Conservation (phyloP, 2,888 invertebrate genomes). For the Subacronicta megacephala region DNA sequence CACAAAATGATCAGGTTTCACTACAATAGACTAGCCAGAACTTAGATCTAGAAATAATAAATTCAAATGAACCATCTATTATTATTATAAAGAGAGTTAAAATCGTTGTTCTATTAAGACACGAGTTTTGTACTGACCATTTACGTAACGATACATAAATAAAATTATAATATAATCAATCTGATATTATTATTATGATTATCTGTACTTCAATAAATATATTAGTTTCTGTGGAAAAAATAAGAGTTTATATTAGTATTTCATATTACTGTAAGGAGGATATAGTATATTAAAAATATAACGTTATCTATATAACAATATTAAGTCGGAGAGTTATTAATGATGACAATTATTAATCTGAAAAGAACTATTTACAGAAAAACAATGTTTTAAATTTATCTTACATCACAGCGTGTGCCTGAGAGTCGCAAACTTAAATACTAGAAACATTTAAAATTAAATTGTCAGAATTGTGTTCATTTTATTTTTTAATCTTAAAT, state of each 20-base stretch:
- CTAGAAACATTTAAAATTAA: slow-evolving; percentile 60
- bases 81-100: slow-evolving; percentile 36
- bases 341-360: slow-evolving; percentile 25
- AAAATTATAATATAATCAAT: slow-evolving; percentile 41
- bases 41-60: slow-evolving; percentile 44
- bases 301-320: slow-evolving; percentile 25
- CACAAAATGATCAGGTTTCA: slow-evolving; percentile 29
- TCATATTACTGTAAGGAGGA: slow-evolving; percentile 27
- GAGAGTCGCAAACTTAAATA: slow-evolving; percentile 83
- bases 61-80: slow-evolving; percentile 44
- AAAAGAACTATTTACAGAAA: slow-evolving; percentile 68
- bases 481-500: slow-evolving; percentile 60
- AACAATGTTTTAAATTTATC: slow-evolving; percentile 65
- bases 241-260: slow-evolving; percentile 26
- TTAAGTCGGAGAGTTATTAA: slow-evolving; percentile 27
- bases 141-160: slow-evolving; percentile 31
- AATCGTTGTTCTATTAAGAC: slow-evolving; percentile 73
- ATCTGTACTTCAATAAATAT: slow-evolving; percentile 51
- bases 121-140: slow-evolving; percentile 73
- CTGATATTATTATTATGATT: slow-evolving; percentile 29
- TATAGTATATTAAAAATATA: slow-evolving; percentile 43
- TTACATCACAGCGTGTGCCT: slow-evolving; percentile 88
- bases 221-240: slow-evolving; percentile 52
- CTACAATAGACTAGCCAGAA: slow-evolving; percentile 52
- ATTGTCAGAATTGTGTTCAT: slow-evolving; percentile 72